phyloP scores from a whole-genome alignment of 2,888 invertebrate genomes.

The Chymomyza amoena region DNA sequence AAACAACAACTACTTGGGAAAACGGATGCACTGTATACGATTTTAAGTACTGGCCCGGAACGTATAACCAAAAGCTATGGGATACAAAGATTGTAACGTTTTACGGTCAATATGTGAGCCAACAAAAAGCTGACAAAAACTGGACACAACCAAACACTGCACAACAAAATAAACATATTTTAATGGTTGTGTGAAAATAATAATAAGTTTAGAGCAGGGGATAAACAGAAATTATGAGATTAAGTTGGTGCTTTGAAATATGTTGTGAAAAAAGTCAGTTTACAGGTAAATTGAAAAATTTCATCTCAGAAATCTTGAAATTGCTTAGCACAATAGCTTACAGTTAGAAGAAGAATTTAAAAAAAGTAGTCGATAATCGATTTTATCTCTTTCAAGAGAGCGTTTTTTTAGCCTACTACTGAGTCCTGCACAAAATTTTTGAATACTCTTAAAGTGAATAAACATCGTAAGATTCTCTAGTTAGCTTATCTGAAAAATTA shows the following conservation, averaged over 20 bases:
- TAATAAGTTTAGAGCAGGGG: background rate
- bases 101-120: background rate
- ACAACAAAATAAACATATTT: background rate
- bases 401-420: no score
- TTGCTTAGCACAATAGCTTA: no score
- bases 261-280: no score
- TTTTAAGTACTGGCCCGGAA: background rate
- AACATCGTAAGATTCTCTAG: no score
- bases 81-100: background rate
- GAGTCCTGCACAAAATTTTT: no score
- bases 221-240: background rate
- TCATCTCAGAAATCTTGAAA: no score
- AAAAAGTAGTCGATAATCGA: no score
- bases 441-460: no score
- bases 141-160: background rate
- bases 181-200: background rate
- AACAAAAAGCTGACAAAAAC: background rate
- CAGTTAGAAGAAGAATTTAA: no score
- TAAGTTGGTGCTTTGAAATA: background rate
- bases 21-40: background rate
- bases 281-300: no score
- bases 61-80: background rate
- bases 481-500: no score
- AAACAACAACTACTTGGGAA: slow-evolving; percentile 8
- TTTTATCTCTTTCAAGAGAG: no score